Percentiles rank a stretch among this genome's conserved stretches.
Evolutionary conservation across 2,113 vertebrate species (phyloP).

Genomic region (Ceyx margarethae): DNA sequence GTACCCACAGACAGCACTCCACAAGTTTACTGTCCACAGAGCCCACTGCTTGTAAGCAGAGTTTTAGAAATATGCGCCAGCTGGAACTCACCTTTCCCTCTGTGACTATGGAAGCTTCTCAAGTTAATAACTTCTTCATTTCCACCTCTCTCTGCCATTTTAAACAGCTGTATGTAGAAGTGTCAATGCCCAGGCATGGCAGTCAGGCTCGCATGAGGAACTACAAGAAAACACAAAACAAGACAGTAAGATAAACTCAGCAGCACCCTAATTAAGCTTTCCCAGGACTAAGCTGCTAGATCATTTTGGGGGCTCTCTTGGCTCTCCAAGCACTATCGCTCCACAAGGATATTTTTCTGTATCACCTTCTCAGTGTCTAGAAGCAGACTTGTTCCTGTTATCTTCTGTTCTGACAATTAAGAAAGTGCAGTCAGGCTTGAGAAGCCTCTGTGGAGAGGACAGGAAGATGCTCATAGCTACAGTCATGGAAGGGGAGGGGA

Average conservation of each 20-base stretch:
- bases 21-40: neutral
- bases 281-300: neutral
- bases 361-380: neutral
- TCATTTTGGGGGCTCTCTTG: neutral
- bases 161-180: slow-evolving; percentile 54
- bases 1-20: neutral
- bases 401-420: neutral
- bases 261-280: neutral
- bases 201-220: neutral
- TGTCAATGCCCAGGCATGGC: slow-evolving; percentile 51
- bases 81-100: slow-evolving; percentile 79
- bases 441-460: neutral
- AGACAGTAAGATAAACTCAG: neutral
- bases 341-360: neutral
- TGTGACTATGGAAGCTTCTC: slow-evolving; percentile 84
- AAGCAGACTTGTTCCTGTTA: neutral
- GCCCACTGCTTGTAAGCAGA: neutral
- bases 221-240: slow-evolving; percentile 20
- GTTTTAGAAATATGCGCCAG: neutral
- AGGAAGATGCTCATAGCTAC: accelerated
- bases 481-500: neutral
- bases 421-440: neutral
- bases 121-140: slow-evolving; percentile 88
- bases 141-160: slow-evolving; percentile 86
- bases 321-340: neutral